A percentile compares a stretch with the other conserved stretches of the same genome.
phyloP scores from a whole-genome alignment of 2,888 invertebrate species.

The Pseudococcus jackbeardsleyi region DNA sequence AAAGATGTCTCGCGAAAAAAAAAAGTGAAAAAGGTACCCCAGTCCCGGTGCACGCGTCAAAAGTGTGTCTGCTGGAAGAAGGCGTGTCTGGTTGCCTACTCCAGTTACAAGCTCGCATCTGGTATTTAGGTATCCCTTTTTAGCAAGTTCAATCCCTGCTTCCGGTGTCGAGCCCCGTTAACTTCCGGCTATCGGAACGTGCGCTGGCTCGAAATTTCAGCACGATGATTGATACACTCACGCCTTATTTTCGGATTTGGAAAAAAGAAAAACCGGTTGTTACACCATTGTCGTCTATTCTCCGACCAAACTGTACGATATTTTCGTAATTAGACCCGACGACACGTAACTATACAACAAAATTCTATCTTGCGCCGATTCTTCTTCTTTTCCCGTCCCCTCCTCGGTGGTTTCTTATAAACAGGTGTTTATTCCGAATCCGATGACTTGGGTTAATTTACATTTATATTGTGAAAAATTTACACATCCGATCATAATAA shows the following conservation, averaged over 20 bases:
- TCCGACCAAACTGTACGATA: neutral
- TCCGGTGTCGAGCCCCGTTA: conserved; percentile 53
- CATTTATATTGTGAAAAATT: conserved; percentile 41
- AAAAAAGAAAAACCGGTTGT: neutral
- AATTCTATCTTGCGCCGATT: neutral
- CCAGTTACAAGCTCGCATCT: conserved; percentile 58
- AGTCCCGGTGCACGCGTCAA: conserved; percentile 29
- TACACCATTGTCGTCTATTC: conserved; percentile 14
- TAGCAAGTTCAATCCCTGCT: conserved; percentile 46
- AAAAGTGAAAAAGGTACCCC: conserved; percentile 15
- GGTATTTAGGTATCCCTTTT: conserved; percentile 51
- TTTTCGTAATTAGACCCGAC: conserved; percentile 36
- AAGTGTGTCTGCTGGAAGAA: conserved; percentile 60
- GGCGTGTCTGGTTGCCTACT: conserved; percentile 62
- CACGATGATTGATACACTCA: conserved; percentile 31
- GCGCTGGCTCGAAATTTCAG: neutral
- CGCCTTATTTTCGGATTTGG: neutral
- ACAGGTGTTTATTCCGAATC: conserved; percentile 31
- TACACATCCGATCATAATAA: conserved; percentile 29
- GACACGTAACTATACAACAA: neutral
- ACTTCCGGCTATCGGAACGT: conserved; percentile 56
- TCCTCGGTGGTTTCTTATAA: neutral
- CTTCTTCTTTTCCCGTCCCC: neutral
- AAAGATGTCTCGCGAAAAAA: conserved; percentile 29
- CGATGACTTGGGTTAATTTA: conserved; percentile 2